Evolutionary conservation across 2,888 invertebrate genomes (phyloP), one percentile per base, ranked within the genome.

Genomic region (Agrotis ipsilon): DNA sequence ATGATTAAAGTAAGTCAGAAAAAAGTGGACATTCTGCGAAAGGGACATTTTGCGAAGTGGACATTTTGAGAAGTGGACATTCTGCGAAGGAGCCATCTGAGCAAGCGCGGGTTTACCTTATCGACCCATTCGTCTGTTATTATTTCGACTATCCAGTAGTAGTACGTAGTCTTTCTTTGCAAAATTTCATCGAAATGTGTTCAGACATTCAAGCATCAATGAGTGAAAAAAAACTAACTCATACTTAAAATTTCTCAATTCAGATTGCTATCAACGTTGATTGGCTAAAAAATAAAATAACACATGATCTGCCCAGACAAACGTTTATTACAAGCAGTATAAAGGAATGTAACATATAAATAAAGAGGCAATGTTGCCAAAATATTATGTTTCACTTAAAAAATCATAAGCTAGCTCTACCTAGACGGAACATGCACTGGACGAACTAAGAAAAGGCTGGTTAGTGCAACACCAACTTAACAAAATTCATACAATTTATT

Each of bases 271-370:
- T 39, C 9, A 9, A 39, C 9, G 9, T 11, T 27, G 39, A 39
- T 11, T 39, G n/a, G 11, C 13, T 5, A 13, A 27, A 32, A 58
- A 58, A 16, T 19, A 55, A 57, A 52, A 59, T 45, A 48, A 73
- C 73, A 72, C 72, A 45, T 13, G 18, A 14, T 55, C 1, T 68
- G 66, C 83, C 84, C 82, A 81, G 63, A 70, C 74, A 82, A 81
- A 76, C 58, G 68, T 86, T 86, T 83, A 85, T 81, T 82, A 77
- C 52, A 82, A 78, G 72, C 80, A 83, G 32, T 70, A 75, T 76
- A 88, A 75, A 87, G 87, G 84, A 88, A 88, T 87, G 86, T 89
- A 82, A 81, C 82, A 80, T 64, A 78, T 24, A 76, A 76, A 81
- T 74, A 77, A 63, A 59, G 11, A 21, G 68, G 59, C 80, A 55